These are phyloP conservation scores for Desoria tigrina DNA, from an alignment of 2,888 invertebrate species.

Conservation along the genomic window DNA sequence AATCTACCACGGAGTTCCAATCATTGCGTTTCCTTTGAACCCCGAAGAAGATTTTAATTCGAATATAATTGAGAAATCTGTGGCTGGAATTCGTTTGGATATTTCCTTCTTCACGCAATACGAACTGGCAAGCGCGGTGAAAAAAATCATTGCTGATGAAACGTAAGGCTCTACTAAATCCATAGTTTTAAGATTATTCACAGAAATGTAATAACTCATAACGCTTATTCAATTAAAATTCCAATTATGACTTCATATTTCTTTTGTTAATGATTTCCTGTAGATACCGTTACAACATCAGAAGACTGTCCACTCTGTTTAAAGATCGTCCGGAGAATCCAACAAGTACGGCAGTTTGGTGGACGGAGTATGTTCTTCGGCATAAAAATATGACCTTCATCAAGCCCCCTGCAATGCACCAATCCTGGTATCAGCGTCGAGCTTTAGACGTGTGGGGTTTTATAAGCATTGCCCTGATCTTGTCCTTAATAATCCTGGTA, in stretches of 20 bases:
- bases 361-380: slow-evolving; percentile 40
- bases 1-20: slow-evolving; percentile 32
- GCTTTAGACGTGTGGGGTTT: slow-evolving; percentile 37
- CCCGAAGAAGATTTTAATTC: slow-evolving; percentile 31
- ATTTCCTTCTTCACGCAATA: slow-evolving; percentile 36
- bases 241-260: neutral
- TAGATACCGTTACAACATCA: slow-evolving; percentile 31
- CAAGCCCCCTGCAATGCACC: slow-evolving; percentile 30
- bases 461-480: neutral
- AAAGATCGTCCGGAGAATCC: slow-evolving; percentile 42
- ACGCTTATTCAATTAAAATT: neutral
- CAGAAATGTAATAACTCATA: neutral
- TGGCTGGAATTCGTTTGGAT: slow-evolving; percentile 29
- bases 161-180: slow-evolving; percentile 20
- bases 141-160: slow-evolving; percentile 33
- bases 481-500: neutral
- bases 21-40: slow-evolving; percentile 34
- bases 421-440: slow-evolving; percentile 40
- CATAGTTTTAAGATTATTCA: neutral
- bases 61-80: slow-evolving; percentile 25
- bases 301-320: slow-evolving; percentile 31
- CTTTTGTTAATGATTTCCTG: neutral
- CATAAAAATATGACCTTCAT: slow-evolving; percentile 33
- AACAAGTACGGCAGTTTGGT: slow-evolving; percentile 38
- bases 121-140: slow-evolving; percentile 31